Percentiles rank a stretch among this genome's conserved stretches.
Evolutionary conservation across 2,797 vertebrate genomes (phyloP).

Genomic region (Loris lydekkerianus): DNA sequence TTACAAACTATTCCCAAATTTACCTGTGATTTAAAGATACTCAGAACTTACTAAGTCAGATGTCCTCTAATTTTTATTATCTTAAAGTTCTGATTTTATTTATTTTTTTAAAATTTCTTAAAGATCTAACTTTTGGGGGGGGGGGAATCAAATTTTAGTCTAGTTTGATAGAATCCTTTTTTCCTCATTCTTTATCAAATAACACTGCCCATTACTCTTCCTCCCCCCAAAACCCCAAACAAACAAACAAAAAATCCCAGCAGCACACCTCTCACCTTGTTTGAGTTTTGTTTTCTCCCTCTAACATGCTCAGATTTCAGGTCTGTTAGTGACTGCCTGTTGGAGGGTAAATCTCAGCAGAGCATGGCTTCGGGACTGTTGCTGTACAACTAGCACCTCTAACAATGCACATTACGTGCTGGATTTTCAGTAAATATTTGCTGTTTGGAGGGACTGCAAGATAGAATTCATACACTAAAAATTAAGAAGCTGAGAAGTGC

Average conservation of each 20-base stretch:
- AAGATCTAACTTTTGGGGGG: not conserved
- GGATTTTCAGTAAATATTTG: not conserved
- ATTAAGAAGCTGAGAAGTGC: not conserved
- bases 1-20: not conserved
- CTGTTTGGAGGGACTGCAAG: not conserved
- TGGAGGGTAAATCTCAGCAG: too few relatives aligned
- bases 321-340: not conserved
- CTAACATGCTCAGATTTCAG: not conserved
- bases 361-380: not conserved
- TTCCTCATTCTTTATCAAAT: not conserved
- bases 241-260: not conserved
- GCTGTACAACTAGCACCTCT: not conserved
- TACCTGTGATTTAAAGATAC: not conserved
- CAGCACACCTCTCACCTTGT: not conserved
- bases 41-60: not conserved
- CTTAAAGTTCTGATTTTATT: not conserved
- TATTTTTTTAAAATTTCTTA: not conserved
- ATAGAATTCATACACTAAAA: not conserved
- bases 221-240: fast-evolving
- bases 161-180: not conserved
- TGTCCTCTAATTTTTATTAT: not conserved
- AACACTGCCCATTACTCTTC: fast-evolving
- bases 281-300: not conserved
- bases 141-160: not conserved
- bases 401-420: not conserved